These are phyloP conservation scores for Anoplius nigerrimus DNA, from an alignment of 2,888 invertebrate species.

Conservation along the genomic window DNA sequence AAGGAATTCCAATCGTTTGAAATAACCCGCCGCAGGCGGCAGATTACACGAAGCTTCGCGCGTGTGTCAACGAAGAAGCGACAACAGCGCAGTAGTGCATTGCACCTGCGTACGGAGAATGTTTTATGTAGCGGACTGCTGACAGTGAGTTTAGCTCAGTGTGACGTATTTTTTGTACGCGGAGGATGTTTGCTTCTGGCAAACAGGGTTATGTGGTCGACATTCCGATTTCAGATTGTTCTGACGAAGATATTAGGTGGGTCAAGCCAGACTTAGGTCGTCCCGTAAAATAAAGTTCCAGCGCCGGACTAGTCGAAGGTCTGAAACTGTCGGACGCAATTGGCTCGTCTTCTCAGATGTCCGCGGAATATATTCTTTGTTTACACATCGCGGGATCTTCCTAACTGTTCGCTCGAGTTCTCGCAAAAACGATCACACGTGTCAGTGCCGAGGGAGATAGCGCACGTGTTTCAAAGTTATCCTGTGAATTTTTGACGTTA, in stretches of 20 bases:
- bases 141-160: background rate
- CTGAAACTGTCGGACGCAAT: too few relatives aligned
- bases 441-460: too few relatives aligned
- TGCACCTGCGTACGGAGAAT: constrained; percentile 31
- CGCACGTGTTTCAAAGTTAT: too few relatives aligned
- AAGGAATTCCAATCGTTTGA: too few relatives aligned
- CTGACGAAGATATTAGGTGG: constrained; percentile 46
- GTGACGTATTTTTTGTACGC: constrained; percentile 12
- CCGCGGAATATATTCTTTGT: constrained; percentile 33
- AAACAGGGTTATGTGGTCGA: constrained; percentile 11
- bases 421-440: too few relatives aligned
- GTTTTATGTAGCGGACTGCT: constrained; percentile 5
- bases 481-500: too few relatives aligned
- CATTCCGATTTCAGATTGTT: constrained; percentile 25
- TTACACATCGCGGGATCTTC: constrained; percentile 31
- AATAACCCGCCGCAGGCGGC: too few relatives aligned
- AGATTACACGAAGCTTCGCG: too few relatives aligned
- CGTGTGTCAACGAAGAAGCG: constrained; percentile 1
- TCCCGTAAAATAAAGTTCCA: too few relatives aligned
- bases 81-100: constrained; percentile 30
- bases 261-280: constrained; percentile 8
- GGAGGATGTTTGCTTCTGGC: constrained; percentile 31
- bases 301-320: too few relatives aligned
- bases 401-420: too few relatives aligned
- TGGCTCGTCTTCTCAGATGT: too few relatives aligned